A percentile compares a stretch with the other conserved stretches of the same genome.
phyloP scores from a whole-genome alignment of 2,113 vertebrate genomes.

The Panthera leo region DNA sequence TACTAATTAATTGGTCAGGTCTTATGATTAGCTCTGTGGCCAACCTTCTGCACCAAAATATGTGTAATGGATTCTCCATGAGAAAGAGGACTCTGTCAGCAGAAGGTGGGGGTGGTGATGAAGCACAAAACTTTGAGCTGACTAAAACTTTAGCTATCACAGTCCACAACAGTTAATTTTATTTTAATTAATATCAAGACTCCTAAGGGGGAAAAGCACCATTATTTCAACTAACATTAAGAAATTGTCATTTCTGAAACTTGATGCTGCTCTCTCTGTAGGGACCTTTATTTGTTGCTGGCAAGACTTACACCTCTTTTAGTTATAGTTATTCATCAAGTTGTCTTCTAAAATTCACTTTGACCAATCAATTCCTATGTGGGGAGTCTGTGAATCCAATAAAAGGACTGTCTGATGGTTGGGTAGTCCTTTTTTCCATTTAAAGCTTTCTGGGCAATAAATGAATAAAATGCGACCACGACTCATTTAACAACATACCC shows the following conservation, averaged over 20 bases:
- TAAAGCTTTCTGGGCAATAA: background rate
- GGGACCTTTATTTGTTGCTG: background rate
- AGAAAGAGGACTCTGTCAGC: background rate
- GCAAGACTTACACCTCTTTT: background rate
- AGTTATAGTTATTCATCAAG: background rate
- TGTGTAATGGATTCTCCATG: background rate
- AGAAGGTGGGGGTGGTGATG: background rate
- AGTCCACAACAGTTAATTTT: background rate
- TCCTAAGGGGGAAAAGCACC: background rate
- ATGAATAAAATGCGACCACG: background rate
- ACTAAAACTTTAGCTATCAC: background rate
- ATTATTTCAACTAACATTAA: slow-evolving; percentile 21
- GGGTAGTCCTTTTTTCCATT: background rate
- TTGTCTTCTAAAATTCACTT: background rate
- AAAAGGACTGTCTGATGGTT: background rate
- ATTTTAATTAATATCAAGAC: slow-evolving; percentile 45
- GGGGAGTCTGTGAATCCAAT: background rate
- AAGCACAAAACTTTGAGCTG: background rate
- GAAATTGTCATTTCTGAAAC: slow-evolving; percentile 46
- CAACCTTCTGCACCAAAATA: background rate
- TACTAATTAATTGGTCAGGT: background rate
- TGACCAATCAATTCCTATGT: background rate
- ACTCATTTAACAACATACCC: background rate
- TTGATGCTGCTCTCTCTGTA: background rate
- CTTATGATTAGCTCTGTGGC: background rate